These are phyloP conservation scores for Flexamia atlantica DNA, from an alignment of 2,888 invertebrate genomes.

Conservation along the genomic window DNA sequence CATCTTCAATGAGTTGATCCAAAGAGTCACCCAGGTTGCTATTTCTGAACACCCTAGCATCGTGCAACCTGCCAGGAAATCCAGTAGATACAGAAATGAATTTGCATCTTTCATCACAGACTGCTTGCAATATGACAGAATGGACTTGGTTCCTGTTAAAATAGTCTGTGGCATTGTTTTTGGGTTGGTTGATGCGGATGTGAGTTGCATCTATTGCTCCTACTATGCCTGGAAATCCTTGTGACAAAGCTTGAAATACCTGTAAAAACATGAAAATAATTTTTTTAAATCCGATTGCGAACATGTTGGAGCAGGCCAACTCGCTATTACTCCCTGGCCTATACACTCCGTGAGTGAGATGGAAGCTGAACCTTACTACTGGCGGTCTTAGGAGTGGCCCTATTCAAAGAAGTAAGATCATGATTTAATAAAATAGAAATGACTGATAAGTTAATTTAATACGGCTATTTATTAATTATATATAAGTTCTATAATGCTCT, in stretches of 20 bases:
- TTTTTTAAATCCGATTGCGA: too few species aligned
- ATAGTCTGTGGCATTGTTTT: slow-evolving; percentile 24
- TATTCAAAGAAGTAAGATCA: too few species aligned
- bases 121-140: slow-evolving; percentile 23
- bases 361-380: too few species aligned
- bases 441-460: too few species aligned
- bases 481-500: too few species aligned
- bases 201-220: slow-evolving; percentile 35
- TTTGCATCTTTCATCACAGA: slow-evolving; percentile 36
- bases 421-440: too few species aligned
- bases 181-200: background rate
- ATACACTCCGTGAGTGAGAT: too few species aligned
- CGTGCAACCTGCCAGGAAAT: slow-evolving; percentile 41
- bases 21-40: background rate
- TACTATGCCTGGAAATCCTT: slow-evolving; percentile 41
- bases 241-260: slow-evolving; percentile 23
- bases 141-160: slow-evolving; percentile 3
- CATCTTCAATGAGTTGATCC: background rate
- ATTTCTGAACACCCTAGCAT: background rate
- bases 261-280: too few species aligned
- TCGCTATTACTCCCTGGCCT: too few species aligned
- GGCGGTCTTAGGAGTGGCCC: too few species aligned
- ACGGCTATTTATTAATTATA: too few species aligned
- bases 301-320: too few species aligned
- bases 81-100: slow-evolving; percentile 35